These are phyloP conservation scores for Tylochromis polylepis DNA, from an alignment of 2,113 vertebrate species.

Conservation along the genomic window DNA sequence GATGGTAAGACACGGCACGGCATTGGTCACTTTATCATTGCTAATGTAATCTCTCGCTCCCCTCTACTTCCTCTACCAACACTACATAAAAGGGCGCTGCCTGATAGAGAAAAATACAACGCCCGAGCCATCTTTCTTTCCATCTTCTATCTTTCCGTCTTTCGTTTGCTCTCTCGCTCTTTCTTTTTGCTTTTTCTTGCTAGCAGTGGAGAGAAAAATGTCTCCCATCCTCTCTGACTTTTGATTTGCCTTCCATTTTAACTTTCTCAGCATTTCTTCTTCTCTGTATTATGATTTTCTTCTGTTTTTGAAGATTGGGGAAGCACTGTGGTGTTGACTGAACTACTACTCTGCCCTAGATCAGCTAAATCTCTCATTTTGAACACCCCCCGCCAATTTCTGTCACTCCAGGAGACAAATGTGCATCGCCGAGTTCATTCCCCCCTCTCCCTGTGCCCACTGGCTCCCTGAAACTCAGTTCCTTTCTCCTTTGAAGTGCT, in stretches of 20 bases:
- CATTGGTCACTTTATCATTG: slow-evolving; percentile 51
- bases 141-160: slow-evolving; percentile 27
- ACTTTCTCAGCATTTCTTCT: slow-evolving; percentile 49
- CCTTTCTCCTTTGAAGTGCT: slow-evolving; percentile 72
- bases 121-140: neutral
- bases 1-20: slow-evolving; percentile 36
- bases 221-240: slow-evolving; percentile 7
- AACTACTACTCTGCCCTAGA: slow-evolving; percentile 57
- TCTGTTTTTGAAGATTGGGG: slow-evolving; percentile 61
- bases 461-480: slow-evolving; percentile 72
- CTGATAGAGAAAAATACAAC: slow-evolving; percentile 34
- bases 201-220: neutral
- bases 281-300: slow-evolving; percentile 34
- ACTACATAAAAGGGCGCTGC: slow-evolving; percentile 24
- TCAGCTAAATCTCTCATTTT: slow-evolving; percentile 74
- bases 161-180: neutral
- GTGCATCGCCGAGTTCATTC: slow-evolving; percentile 62
- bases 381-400: slow-evolving; percentile 65
- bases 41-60: slow-evolving; percentile 39
- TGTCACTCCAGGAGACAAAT: slow-evolving; percentile 75
- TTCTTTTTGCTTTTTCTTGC: neutral
- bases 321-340: slow-evolving; percentile 59
- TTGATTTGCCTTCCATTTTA: neutral
- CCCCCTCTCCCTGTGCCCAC: slow-evolving; percentile 69
- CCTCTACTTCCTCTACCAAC: slow-evolving; percentile 23